Conservation (phyloP, 2,113 vertebrate genomes). For the Coregonus clupeaformis region DNA sequence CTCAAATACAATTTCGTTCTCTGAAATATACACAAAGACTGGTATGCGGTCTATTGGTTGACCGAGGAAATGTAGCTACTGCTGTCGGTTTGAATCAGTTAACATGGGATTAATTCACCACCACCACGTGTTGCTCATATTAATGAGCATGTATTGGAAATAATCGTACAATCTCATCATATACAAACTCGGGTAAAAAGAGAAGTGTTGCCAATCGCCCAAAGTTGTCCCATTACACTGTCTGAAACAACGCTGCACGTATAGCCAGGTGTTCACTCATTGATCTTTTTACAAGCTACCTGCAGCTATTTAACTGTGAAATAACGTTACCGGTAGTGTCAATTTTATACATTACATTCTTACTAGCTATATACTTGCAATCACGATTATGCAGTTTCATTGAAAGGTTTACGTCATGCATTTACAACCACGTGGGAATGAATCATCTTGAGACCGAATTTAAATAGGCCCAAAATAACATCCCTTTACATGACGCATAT, state of each 20-base stretch:
- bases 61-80: background rate
- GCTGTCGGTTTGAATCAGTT: too few species aligned
- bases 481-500: background rate
- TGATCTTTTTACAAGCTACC: too few species aligned
- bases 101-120: background rate
- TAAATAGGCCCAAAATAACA: background rate
- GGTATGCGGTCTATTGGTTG: background rate
- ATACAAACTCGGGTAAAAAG: background rate
- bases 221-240: background rate
- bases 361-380: too few species aligned
- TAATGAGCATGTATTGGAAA: background rate
- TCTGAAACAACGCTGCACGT: too few species aligned
- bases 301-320: too few species aligned
- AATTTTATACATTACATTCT: too few species aligned
- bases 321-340: too few species aligned
- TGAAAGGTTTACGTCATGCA: background rate
- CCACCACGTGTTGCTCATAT: background rate
- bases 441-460: background rate
- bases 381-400: background rate
- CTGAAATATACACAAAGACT: background rate
- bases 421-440: slow-evolving; percentile 47
- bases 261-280: too few species aligned
- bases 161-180: background rate
- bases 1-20: background rate
- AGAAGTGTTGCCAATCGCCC: background rate